Conservation (phyloP, 2,888 invertebrate species). For the Eupeodes latifasciatus region DNA sequence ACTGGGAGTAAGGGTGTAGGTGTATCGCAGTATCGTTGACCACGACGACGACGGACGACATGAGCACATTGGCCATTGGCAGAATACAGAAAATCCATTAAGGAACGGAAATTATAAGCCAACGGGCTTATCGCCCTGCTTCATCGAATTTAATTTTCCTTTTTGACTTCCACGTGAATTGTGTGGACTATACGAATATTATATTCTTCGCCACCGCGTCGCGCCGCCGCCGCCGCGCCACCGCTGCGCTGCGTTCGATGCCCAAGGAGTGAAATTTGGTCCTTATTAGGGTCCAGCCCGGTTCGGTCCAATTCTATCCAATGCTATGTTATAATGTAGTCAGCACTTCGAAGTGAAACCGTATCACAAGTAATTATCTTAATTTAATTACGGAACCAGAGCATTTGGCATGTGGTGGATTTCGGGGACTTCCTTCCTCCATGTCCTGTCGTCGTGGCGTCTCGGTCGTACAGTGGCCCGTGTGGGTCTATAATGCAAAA, state of each 20-base stretch:
- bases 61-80: constrained; percentile 30
- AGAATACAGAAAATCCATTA: constrained; percentile 52
- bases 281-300: neutral
- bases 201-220: neutral
- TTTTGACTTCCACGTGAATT: constrained; percentile 49
- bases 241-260: neutral
- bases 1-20: too few species aligned
- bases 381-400: constrained; percentile 67
- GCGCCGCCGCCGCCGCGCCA: too few species aligned
- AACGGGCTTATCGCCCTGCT: constrained; percentile 59
- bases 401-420: constrained; percentile 24
- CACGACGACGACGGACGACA: constrained; percentile 3
- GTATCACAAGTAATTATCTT: constrained; percentile 74
- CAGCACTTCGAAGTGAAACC: constrained; percentile 34
- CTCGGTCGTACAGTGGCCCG: too few species aligned
- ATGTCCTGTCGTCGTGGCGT: neutral
- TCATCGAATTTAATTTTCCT: constrained; percentile 61
- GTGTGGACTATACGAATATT: constrained; percentile 26
- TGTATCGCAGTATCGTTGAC: constrained; percentile 3
- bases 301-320: neutral
- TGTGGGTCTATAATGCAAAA: too few species aligned
- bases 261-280: neutral
- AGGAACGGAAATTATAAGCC: constrained; percentile 73
- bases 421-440: neutral
- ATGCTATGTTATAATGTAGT: neutral